Conservation (phyloP, 2,888 invertebrate species). For the Cephus runcator region DNA sequence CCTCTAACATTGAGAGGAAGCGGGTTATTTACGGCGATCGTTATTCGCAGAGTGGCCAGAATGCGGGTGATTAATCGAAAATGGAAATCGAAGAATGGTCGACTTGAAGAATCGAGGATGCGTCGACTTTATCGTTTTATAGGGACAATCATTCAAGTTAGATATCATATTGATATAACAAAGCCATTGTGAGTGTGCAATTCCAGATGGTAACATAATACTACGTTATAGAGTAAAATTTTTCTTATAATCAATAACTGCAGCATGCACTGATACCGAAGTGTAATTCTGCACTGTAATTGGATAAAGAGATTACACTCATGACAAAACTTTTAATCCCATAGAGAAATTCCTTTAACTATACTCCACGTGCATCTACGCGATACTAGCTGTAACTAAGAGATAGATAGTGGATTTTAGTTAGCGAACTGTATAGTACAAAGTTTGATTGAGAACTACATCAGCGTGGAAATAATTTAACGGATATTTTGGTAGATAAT, state of each 20-base stretch:
- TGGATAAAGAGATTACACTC: not conserved
- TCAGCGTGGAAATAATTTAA: not conserved
- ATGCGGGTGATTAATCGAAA: not conserved
- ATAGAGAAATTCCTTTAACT: not conserved
- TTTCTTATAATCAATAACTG: not conserved
- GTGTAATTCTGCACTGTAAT: not conserved
- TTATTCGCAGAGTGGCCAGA: not conserved
- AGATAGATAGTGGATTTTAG: not conserved
- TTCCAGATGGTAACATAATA: not conserved
- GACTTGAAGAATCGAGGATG: not conserved
- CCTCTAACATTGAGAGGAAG: not conserved
- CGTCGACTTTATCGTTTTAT: not conserved
- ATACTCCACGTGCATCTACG: not conserved
- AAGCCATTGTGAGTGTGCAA: not conserved
- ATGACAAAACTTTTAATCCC: not conserved
- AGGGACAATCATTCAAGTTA: not conserved
- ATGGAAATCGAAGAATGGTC: not conserved
- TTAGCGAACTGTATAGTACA: not conserved
- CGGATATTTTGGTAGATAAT: not conserved
- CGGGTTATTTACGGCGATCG: not conserved
- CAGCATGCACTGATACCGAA: not conserved
- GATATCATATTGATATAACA: not conserved
- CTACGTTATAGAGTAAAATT: not conserved
- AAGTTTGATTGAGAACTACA: not conserved
- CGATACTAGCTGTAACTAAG: not conserved